Evolutionary conservation across 2,113 vertebrate genomes (phyloP).

Genomic region (Nipponia nippon): DNA sequence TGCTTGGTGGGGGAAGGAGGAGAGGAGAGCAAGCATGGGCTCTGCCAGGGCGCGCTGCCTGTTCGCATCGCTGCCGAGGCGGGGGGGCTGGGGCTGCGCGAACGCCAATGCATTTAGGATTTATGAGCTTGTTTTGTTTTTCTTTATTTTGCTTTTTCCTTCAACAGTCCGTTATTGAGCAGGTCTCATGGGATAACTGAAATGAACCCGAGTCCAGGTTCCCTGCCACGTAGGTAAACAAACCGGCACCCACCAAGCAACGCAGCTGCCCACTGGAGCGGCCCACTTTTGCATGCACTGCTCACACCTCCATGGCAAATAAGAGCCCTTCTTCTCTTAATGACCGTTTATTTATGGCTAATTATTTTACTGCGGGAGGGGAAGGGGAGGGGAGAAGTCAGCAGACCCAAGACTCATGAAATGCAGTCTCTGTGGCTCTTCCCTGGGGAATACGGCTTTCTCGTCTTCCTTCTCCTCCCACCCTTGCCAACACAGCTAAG

Average conservation of each 20-base stretch:
- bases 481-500: background rate
- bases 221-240: slow-evolving; percentile 89
- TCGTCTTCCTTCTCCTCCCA: background rate
- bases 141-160: slow-evolving; percentile 76
- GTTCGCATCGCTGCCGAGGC: background rate
- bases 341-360: background rate
- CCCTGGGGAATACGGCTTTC: background rate
- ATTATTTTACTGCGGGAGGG: background rate
- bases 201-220: slow-evolving; percentile 82
- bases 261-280: background rate
- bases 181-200: slow-evolving; percentile 98
- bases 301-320: slow-evolving; percentile 63
- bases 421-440: background rate
- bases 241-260: slow-evolving; percentile 20
- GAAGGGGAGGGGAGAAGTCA: background rate
- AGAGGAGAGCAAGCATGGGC: background rate
- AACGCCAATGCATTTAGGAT: slow-evolving; percentile 34
- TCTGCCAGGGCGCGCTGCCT: background rate
- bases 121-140: slow-evolving; percentile 66
- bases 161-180: slow-evolving; percentile 95
- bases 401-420: background rate
- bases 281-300: slow-evolving; percentile 72
- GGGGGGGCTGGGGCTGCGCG: background rate
- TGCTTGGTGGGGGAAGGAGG: background rate
- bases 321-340: slow-evolving; percentile 8